phyloP scores from a whole-genome alignment of 1,140 invertebrate genomes.

The Tetranychus cinnabarinus region DNA sequence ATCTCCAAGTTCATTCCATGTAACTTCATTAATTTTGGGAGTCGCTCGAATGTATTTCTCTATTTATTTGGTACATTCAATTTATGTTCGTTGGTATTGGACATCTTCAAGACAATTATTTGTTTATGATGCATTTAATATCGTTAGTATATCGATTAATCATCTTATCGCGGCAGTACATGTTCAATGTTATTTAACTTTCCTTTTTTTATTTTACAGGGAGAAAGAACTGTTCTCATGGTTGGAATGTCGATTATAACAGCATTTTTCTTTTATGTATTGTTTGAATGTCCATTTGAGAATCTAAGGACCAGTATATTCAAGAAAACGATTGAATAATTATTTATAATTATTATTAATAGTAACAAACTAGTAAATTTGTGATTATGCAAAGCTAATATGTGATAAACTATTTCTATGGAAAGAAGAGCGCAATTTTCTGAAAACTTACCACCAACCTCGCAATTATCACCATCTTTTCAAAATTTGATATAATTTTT shows the following conservation, averaged over 20 bases:
- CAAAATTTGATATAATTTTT: background rate
- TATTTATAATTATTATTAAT: background rate
- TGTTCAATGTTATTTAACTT: background rate
- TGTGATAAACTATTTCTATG: background rate
- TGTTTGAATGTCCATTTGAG: background rate
- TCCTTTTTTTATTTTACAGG: background rate
- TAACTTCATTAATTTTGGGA: background rate
- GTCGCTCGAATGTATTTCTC: background rate
- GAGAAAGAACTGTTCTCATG: background rate
- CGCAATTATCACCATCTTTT: background rate
- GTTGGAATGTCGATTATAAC: background rate
- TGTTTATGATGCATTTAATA: background rate
- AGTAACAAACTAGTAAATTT: background rate
- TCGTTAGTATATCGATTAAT: background rate
- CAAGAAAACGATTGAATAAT: background rate
- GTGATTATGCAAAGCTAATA: background rate
- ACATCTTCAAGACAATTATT: background rate
- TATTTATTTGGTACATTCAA: background rate
- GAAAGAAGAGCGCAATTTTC: background rate
- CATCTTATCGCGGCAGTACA: background rate
- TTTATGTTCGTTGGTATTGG: background rate
- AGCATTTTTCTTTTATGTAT: background rate
- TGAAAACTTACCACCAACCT: background rate
- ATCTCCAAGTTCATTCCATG: background rate
- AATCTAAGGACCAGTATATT: background rate